Evolutionary conservation across 2,888 invertebrate species (phyloP), one percentile per base, ranked within the genome.

Genomic region (Adelognathus sp.): DNA sequence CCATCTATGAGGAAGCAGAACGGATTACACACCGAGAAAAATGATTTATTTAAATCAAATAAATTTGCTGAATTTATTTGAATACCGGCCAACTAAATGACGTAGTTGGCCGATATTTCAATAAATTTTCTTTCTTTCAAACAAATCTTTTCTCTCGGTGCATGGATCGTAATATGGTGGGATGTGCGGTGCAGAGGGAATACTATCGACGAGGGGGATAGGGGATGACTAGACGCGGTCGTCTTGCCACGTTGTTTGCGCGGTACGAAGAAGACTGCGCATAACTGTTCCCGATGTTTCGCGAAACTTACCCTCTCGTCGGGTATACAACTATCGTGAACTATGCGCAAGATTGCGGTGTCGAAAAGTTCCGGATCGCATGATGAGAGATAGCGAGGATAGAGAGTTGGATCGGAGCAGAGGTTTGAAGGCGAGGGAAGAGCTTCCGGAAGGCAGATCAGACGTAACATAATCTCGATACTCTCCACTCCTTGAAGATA

Each of bases 311-410:
- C 44, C 46, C 54, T 72, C 67, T 70, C 54, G 44, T n/a, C 63
- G 31, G 7, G 56, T 56, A 33, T 50, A 60, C 46, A 61, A 85
- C 82, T 79, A 83, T 82, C 82, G 75, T 24, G 18, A 86, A 85
- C 84, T 86, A 85, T 86, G 84, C 76, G 64, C 77, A 84, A 85
- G 82, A 83, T 76, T 82, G 84, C 63, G 82, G 77, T 77, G 67
- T 41, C 74, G 71, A 70, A 70, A 77, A 72, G 81, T 83, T 76
- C n/a, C 41, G 76, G 81, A 80, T 64, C 50, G 69, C 36, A 71
- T 33, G 75, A 72, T 71, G 75, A 18, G 56, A 79, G 61, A 79
- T 79, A 56, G 18, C 50, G 41, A 52, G 60, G 29, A 14, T 24
- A 3, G 36, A 27, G 60, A 18, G 24, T 36, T 41, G 14, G n/a